These are phyloP conservation scores for Holothuria scabra DNA, from an alignment of 53 echinoderm and acorn worm genomes.

Conservation along the genomic window DNA sequence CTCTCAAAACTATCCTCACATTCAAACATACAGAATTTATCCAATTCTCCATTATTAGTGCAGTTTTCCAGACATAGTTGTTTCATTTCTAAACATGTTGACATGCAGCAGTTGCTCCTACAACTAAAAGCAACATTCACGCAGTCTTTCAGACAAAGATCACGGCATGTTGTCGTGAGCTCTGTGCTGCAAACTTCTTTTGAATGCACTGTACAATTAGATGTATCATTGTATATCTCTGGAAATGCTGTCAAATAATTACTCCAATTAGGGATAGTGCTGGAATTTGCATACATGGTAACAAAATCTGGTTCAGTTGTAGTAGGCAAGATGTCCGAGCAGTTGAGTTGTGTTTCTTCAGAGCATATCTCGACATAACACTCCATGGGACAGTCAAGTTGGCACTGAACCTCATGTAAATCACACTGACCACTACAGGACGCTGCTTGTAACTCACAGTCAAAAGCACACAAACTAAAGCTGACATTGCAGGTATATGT, in stretches of 20 bases:
- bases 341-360: not conserved
- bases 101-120: slow-evolving; percentile 9
- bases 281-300: not conserved
- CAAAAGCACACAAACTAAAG: slow-evolving; percentile 20
- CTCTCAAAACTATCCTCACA: slow-evolving; percentile 17
- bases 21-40: slow-evolving; percentile 3
- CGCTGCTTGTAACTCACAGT: slow-evolving; percentile 44
- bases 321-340: not conserved
- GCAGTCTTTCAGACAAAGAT: not conserved
- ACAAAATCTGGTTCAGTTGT: not conserved
- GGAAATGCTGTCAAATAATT: not conserved
- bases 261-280: not conserved
- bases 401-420: slow-evolving; percentile 39
- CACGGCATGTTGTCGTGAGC: not conserved
- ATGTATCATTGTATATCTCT: not conserved
- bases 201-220: not conserved
- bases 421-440: slow-evolving; percentile 57
- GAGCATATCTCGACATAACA: slow-evolving; percentile 5
- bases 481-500: slow-evolving; percentile 7
- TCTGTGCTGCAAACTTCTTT: slow-evolving; percentile 4
- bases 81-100: not conserved
- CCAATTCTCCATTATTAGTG: not conserved
- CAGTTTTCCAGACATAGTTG: slow-evolving; percentile 15
- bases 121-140: not conserved
- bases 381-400: slow-evolving; percentile 29